Conservation (phyloP, 2,113 vertebrate genomes). For the Hypanus sabinus region DNA sequence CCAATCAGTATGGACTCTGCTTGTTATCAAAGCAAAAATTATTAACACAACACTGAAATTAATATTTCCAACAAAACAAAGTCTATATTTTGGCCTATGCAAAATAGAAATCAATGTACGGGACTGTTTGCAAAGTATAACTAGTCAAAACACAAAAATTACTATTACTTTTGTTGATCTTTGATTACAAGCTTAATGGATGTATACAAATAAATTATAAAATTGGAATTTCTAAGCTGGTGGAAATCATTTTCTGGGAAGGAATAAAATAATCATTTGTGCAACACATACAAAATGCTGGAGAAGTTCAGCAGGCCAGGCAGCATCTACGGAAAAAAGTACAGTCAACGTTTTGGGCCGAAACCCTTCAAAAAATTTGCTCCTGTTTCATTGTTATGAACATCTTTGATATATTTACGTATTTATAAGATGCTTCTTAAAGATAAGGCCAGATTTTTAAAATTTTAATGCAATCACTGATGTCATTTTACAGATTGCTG, state of each 20-base stretch:
- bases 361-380: too few relatives aligned
- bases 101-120: neutral
- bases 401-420: neutral
- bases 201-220: neutral
- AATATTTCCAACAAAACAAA: neutral
- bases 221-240: neutral
- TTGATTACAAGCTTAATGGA: neutral
- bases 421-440: neutral
- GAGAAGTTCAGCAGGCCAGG: too few relatives aligned
- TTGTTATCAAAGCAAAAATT: neutral
- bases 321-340: too few relatives aligned
- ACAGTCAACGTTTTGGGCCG: too few relatives aligned
- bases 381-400: neutral
- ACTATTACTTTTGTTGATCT: neutral
- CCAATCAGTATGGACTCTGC: neutral
- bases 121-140: neutral
- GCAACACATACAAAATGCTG: too few relatives aligned
- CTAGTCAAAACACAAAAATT: neutral
- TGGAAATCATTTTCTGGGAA: too few relatives aligned
- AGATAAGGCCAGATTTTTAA: neutral
- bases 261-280: neutral
- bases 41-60: neutral
- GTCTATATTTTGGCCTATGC: neutral
- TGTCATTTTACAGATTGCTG: neutral
- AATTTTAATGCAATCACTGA: neutral